Evolutionary conservation across 2,797 vertebrate species (phyloP).

Genomic region (Labeo calbasu): DNA sequence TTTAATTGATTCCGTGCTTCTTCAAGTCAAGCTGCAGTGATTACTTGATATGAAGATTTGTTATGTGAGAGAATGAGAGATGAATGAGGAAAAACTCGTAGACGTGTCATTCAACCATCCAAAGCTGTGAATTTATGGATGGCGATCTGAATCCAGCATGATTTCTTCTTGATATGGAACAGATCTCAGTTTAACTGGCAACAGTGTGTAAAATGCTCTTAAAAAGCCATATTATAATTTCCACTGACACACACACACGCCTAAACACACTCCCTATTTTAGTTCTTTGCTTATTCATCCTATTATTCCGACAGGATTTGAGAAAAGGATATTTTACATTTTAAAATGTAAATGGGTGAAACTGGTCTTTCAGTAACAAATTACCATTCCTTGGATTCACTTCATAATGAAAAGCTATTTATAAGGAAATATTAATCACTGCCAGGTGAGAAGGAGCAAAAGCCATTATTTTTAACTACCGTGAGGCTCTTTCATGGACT

Average conservation of each 20-base stretch:
- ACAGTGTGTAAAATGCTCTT: not conserved
- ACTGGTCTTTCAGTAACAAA: slow-evolving; percentile 22
- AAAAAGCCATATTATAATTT: not conserved
- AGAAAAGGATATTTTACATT: slow-evolving; percentile 30
- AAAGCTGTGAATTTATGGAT: not conserved
- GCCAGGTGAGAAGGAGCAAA: slow-evolving; percentile 38
- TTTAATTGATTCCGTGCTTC: not conserved
- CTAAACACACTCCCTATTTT: not conserved
- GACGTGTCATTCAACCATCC: not conserved
- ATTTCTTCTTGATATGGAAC: not conserved
- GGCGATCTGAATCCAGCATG: not conserved
- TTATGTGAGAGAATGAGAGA: not conserved
- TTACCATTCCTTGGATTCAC: slow-evolving; percentile 11
- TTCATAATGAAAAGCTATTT: slow-evolving; percentile 47
- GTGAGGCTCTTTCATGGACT: slow-evolving; percentile 31
- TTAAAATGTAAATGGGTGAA: slow-evolving; percentile 32
- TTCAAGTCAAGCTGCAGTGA: not conserved
- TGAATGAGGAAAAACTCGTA: not conserved
- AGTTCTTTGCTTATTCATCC: not conserved
- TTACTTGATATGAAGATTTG: not conserved
- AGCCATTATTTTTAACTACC: slow-evolving; percentile 55
- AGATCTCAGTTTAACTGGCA: not conserved
- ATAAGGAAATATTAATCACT: slow-evolving; percentile 48
- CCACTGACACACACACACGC: slow-evolving; percentile 51
- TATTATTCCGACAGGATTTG: not conserved